Base-by-base conservation (phyloP, 2,797 vertebrate genomes). In the Crypturellus tataupa region DNA sequence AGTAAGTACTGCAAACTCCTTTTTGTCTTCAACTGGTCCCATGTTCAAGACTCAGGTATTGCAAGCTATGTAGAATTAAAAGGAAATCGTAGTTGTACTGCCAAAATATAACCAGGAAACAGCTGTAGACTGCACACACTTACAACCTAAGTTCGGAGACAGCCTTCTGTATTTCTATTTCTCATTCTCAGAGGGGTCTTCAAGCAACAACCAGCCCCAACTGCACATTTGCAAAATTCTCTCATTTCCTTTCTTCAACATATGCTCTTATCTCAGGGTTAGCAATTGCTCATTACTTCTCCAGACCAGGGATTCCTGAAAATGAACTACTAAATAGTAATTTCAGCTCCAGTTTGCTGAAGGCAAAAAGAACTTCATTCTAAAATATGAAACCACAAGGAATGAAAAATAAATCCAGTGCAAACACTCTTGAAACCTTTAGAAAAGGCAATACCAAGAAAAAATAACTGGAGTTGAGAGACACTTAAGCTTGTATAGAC, bases 391-490 rank as follows among this genome's bases (percentile, higher is more conserved):
- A 89, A 46, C 39, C 53, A 40, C n/a, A 72, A 90, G 81, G 86
- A 55, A 89, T 68, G 71, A 93, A 93, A 92, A 78, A 60, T 63
- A 91, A 92, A 90, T 37, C 73, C 92, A 80, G n/a, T 87, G 24
- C 24, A 87, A 94, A 93, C 31, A 21, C 21, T 75, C 59, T 49
- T 46, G 49, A 79, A 88, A 79, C 40, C 78, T 96, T 27, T 70
- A 51, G 88, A 75, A 94, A 88, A 84, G 33, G 47, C 27, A 63
- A 49, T 40, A 76, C 24, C 14, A 40, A 81, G 62, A 59, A 29
- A 9, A 15, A 31, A 12, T 35, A 25, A 27, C 7, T 31, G 53
- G 53, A 29, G 53, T 14, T 11, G 17, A 11, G 10, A 5, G 16
- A 19, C 17, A n/a, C 51, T 64, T 73, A 68, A 91, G 87, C 77